phyloP scores from a whole-genome alignment of 2,888 invertebrate genomes.

The Cheilosia grossa region DNA sequence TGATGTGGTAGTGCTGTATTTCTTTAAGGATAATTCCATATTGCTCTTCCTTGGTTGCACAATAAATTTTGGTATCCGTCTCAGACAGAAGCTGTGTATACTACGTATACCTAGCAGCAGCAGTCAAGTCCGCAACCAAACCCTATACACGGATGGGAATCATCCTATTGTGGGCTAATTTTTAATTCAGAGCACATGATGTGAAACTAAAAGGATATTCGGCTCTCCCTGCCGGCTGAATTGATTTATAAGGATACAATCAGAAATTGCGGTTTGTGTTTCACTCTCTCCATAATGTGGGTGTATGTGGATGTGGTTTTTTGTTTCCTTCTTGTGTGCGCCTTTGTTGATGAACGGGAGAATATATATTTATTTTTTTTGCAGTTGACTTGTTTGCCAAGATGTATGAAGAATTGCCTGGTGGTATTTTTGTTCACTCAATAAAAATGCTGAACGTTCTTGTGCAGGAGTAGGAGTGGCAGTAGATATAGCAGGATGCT shows the following conservation, averaged over 20 bases:
- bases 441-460: slow-evolving; percentile 51
- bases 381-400: slow-evolving; percentile 65
- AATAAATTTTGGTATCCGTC: slow-evolving; percentile 73
- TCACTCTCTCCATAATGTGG: slow-evolving; percentile 17
- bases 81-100: slow-evolving; percentile 44
- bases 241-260: slow-evolving; percentile 75
- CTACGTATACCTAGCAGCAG: slow-evolving; percentile 10
- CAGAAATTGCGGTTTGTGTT: slow-evolving; percentile 70
- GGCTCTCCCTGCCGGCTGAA: slow-evolving; percentile 52
- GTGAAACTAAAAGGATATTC: slow-evolving; percentile 75
- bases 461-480: neutral
- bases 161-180: slow-evolving; percentile 73
- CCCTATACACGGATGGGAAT: slow-evolving; percentile 28
- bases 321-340: neutral
- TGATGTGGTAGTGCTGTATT: slow-evolving; percentile 60
- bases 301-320: slow-evolving; percentile 2
- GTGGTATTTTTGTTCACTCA: slow-evolving; percentile 46
- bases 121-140: slow-evolving; percentile 50
- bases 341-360: neutral
- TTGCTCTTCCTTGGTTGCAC: slow-evolving; percentile 66
- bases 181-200: slow-evolving; percentile 75
- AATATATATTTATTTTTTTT: slow-evolving; percentile 53
- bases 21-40: slow-evolving; percentile 64
- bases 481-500: neutral
- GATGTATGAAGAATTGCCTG: slow-evolving; percentile 57